Evolutionary conservation across 1,140 invertebrate genomes (phyloP), one percentile per base, ranked within the genome.

Genomic region (Papilio aristodemus): DNA sequence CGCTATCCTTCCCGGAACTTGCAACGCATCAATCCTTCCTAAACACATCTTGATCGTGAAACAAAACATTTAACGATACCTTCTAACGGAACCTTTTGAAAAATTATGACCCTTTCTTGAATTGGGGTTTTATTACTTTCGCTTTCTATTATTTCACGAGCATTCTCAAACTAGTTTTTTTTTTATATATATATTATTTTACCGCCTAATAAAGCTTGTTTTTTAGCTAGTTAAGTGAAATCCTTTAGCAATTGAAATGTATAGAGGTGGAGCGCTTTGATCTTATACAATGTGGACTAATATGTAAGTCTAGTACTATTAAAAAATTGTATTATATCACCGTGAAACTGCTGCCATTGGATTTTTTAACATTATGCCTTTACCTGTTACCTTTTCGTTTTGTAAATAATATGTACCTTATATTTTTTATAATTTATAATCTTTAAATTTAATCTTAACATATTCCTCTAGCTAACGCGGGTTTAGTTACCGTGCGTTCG

Each of bases 1-100:
- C 59, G 59, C 32, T 38, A 62, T 38, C 59, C 59, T 62, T 62
- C 59, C 59, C 27, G 59, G 59, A 62, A 62, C 36, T 36, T 32
- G 10, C 9, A 19, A 2, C 13, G 14, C 43, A n/a, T 0, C 36
- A 39, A 39, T 36, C 27, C 36, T 37, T 38, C 17, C 9, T 38
- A 11, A 4, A n/a, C 32, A 62, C 36, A 32, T 36, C 32, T 36
- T 19, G 27, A 19, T 14, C 36, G 59, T 39, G 32, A 39, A 36
- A 37, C 32, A 38, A 62, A 22, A 38, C 14, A 11, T 19, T 32
- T 19, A 60, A 50, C 43, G 43, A 50, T 17, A 17, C 1, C 43
- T 50, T 19, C 11, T 50, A 14, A 37, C 32, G 27, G n/a, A 38
- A 60, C 14, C 13, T 4, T 17, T 37, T 11, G 8, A 22, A 62